Conservation (phyloP, 1,140 invertebrate species). For the Trichogramma pretiosum region DNA sequence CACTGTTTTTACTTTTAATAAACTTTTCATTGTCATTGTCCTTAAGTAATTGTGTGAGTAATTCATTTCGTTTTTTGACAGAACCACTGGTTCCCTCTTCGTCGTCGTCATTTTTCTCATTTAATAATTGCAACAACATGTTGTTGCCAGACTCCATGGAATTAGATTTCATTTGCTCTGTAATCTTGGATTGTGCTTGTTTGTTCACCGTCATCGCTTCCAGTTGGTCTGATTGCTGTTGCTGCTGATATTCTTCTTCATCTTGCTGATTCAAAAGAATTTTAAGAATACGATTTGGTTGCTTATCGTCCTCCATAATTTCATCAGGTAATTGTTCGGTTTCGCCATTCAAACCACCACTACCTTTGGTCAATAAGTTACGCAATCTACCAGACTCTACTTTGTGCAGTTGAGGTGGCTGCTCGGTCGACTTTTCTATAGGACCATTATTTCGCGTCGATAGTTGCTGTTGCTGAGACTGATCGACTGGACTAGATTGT, state of each 20-base stretch:
- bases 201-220: conserved; percentile 11
- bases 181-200: conserved; percentile 34
- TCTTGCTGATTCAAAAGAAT: conserved; percentile 73
- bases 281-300: conserved; percentile 57
- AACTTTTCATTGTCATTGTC: conserved; percentile 44
- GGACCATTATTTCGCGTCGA: no score
- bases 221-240: not conserved
- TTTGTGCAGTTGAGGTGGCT: conserved; percentile 29
- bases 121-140: conserved; percentile 65
- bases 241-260: conserved; percentile 56
- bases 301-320: conserved; percentile 40
- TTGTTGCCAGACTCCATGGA: conserved; percentile 50
- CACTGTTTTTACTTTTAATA: conserved; percentile 30
- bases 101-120: conserved; percentile 75
- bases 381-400: conserved; percentile 58
- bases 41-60: conserved; percentile 71
- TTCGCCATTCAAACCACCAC: conserved; percentile 38
- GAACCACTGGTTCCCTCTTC: conserved; percentile 53
- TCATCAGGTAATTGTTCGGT: conserved; percentile 33
- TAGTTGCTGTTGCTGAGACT: conserved; percentile 19
- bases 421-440: conserved; percentile 8
- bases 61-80: conserved; percentile 58
- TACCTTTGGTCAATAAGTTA: conserved; percentile 55
- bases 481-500: conserved; percentile 1
- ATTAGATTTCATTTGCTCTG: conserved; percentile 37